These are phyloP conservation scores for Albula goreensis DNA, from an alignment of 2,113 vertebrate species.

Conservation along the genomic window DNA sequence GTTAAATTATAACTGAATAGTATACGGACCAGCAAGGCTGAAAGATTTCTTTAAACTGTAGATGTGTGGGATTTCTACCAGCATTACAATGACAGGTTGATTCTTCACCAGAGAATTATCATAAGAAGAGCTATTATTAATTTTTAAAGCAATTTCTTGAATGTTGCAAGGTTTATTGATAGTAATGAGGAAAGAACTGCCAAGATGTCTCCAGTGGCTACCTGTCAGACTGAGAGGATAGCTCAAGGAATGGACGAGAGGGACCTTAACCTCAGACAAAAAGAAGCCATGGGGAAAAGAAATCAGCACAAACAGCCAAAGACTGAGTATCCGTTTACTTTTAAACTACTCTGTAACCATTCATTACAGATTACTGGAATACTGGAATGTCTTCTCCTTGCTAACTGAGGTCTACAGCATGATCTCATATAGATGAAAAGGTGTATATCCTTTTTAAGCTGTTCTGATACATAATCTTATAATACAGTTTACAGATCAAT, in stretches of 20 bases:
- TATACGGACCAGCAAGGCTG: conserved; percentile 68
- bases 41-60: conserved; percentile 64
- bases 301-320: conserved; percentile 15
- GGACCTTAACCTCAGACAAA: neutral
- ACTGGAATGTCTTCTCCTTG: neutral
- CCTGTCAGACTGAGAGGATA: neutral
- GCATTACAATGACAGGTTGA: conserved; percentile 78
- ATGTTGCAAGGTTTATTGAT: conserved; percentile 61
- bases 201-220: conserved; percentile 63
- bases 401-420: neutral
- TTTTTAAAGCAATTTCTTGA: conserved; percentile 46
- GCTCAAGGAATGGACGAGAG: neutral
- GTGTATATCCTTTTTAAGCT: neutral
- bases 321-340: conserved; percentile 41
- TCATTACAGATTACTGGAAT: conserved; percentile 14
- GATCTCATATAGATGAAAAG: conserved; percentile 1
- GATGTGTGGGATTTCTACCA: conserved; percentile 75
- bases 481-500: too few relatives aligned
- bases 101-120: conserved; percentile 67
- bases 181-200: conserved; percentile 66
- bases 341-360: conserved; percentile 54
- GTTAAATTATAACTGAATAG: conserved; percentile 78
- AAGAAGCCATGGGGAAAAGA: conserved; percentile 14
- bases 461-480: neutral
- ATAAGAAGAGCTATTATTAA: conserved; percentile 57